Evolutionary conservation across 1,140 invertebrate species (phyloP), one percentile per base, ranked within the genome.

Genomic region (Drosophila sproati): DNA sequence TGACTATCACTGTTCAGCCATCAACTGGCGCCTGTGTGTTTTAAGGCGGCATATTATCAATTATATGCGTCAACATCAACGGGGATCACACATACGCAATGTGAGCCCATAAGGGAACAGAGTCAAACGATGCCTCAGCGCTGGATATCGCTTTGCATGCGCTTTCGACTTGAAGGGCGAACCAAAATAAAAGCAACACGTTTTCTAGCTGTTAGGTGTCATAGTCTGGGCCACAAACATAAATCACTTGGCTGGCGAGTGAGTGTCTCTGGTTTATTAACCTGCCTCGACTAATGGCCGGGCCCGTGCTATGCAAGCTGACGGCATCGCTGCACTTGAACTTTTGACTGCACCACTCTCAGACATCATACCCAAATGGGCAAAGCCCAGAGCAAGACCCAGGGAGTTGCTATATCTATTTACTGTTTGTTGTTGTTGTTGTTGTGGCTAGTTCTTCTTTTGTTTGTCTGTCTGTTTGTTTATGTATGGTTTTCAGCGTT

Each of bases 191-290:
- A 85, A 77, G 47, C 79, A 73, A 79, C 68, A 79, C 68, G 76
- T 54, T 86, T 63, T 68, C 64, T 51, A 83, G 76, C 83, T 88
- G 83, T 88, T 83, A 83, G 81, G 73, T 87, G 77, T 88, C 83
- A 67, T 63, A 83, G 76, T 72, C 64, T 87, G 68, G 72, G 83
- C 79, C 79, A 86, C 61, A 79, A 79, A 60, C 83, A 86, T 88
- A 86, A 87, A 88, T 89, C 85, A 87, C 77, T 73, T 41, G 60
- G 66, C 71, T 55, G 48, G 68, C 37, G 54, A 51, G 51, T 52
- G 75, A 45, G 51, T 52, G 71, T 67, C 76, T 62, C 69, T 86
- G 78, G 82, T 81, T 85, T 85, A 86, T 78, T 85, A 86, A 78
- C 81, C 73, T 70, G 54, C 29, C 64, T 56, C 39, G 48, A 59